phyloP scores from a whole-genome alignment of 2,797 vertebrate genomes.

The Acanthiza pusilla region DNA sequence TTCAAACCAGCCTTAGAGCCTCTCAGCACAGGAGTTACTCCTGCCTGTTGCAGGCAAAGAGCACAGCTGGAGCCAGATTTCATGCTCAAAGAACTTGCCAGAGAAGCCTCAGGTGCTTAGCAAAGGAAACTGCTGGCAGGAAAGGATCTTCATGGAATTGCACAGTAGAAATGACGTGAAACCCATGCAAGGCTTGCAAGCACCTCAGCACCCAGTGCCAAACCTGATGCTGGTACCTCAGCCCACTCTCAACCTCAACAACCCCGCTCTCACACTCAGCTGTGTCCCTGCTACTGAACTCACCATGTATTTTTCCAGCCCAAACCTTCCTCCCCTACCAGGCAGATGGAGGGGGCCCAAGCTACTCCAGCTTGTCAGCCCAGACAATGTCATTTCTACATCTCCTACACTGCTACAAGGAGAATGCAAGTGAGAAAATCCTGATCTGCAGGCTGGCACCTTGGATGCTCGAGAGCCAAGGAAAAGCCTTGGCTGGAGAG shows the following conservation, averaged over 20 bases:
- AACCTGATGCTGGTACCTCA: not conserved
- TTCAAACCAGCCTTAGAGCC: not conserved
- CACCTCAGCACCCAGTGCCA: not conserved
- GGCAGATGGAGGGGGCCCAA: not conserved
- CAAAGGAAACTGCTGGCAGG: not conserved
- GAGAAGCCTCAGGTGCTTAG: not conserved
- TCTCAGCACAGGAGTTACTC: not conserved
- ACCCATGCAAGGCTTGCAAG: not conserved
- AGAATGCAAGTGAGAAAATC: not conserved
- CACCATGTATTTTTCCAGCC: not conserved
- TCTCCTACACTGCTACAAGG: not conserved
- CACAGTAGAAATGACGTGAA: not conserved
- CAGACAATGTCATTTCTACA: not conserved
- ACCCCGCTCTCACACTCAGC: not conserved
- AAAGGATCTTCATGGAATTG: not conserved
- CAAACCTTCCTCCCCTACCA: not conserved
- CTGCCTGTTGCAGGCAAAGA: not conserved
- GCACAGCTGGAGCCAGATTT: not conserved
- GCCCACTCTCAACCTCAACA: not conserved
- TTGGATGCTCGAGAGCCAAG: not conserved
- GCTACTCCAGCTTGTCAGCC: not conserved
- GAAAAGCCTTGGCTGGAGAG: not conserved
- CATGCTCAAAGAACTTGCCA: not conserved
- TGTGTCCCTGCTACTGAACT: not conserved
- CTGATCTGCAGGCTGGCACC: not conserved